Base-by-base conservation (phyloP, 2,797 vertebrate genomes). In the Ctenopoma kingsleyae region DNA sequence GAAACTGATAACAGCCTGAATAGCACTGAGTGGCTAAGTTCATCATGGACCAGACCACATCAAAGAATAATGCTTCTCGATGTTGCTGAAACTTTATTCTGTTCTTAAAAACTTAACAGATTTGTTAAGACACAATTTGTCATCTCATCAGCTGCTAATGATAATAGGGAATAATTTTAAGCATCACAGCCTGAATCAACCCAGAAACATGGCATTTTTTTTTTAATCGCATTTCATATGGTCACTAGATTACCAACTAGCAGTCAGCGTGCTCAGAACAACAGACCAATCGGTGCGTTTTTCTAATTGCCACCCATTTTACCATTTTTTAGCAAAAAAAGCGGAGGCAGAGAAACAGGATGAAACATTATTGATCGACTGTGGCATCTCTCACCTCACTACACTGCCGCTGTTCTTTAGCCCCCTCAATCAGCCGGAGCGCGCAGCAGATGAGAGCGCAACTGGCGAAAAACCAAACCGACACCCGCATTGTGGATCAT, bases 1-100 rank as follows among this genome's bases (percentile, higher is more conserved):
- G 94, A 94, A 94, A 73, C 90, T 86, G 94, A 95, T 95, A 94
- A 90, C 55, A 78, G 61, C 56, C 66, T 61, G 49, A 49, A n/a
- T 22, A 78, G 36, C 76, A 59, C 51, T 50, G 36, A 67, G 56
- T 68, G 65, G 51, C 70, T 62, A 84, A 85, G 71, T 83, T 79
- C 59, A 87, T 86, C 82, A 88, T 3, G 56, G 60, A 77, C 63
- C 78, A 87, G 83, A 74, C 36, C 70, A 58, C 68, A 71, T 47
- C 43, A 63, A 44, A 66, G 64, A 77, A 70, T 32, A 32, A 53
- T n/a, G 27, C 55, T 47, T 55, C 43, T 59, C 60, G 32, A 43
- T 62, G 63, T 67, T 67, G 68, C 10, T 51, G 58, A 58, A 49
- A 67, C 36, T 51, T 62, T 4, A 15, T 16, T 40, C 12, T 19